Conservation (phyloP, 1,140 invertebrate species). For the Ladona fulva region DNA sequence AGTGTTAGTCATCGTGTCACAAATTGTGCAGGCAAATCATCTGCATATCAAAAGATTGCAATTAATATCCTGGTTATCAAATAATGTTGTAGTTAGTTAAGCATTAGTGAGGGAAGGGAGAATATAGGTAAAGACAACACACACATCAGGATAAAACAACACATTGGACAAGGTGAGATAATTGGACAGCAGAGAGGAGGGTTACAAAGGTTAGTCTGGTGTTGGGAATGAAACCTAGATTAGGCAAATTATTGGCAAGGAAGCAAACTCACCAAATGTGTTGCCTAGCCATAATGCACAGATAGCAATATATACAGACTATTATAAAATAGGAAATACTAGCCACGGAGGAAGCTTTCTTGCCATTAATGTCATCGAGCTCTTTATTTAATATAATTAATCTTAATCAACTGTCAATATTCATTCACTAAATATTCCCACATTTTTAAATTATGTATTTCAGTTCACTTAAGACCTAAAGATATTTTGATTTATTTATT, state of each 20-base stretch:
- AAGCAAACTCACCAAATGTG: background rate
- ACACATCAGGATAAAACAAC: background rate
- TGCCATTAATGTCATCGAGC: background rate
- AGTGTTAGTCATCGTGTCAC: conserved; percentile 22
- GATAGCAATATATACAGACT: background rate
- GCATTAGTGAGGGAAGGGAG: background rate
- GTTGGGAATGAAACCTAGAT: background rate
- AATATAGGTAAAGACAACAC: conserved; percentile 2
- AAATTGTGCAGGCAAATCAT: conserved; percentile 21
- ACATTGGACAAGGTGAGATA: background rate
- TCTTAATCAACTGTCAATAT: background rate
- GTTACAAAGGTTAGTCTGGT: background rate
- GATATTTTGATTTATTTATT: too few relatives aligned
- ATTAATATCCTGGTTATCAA: conserved; percentile 3
- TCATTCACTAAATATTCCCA: background rate
- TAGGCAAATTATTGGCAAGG: conserved; percentile 9
- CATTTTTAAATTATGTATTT: too few relatives aligned
- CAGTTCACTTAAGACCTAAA: too few relatives aligned
- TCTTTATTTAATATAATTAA: background rate
- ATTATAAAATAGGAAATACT: background rate
- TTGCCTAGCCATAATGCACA: background rate
- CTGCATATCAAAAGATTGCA: conserved; percentile 14
- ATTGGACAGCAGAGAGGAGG: background rate
- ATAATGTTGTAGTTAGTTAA: conserved; percentile 8
- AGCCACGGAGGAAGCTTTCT: conserved; percentile 2